Percentiles rank a stretch among this genome's conserved stretches.
Conservation (phyloP, 2,797 vertebrate species). For the Crax fasciolata region DNA sequence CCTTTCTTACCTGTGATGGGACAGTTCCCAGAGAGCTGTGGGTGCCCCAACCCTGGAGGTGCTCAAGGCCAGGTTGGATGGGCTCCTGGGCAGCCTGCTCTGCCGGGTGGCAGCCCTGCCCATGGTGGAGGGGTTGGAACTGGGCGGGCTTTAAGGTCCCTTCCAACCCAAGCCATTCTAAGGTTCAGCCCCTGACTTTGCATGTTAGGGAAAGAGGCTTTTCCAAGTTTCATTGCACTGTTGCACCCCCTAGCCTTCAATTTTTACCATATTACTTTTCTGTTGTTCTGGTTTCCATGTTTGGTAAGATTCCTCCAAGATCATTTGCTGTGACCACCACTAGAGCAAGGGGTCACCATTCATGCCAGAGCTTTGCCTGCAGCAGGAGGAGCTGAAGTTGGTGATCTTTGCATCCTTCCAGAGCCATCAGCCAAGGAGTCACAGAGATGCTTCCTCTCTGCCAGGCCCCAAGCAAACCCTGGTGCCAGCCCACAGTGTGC, state of each 20-base stretch:
- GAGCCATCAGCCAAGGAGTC: background rate
- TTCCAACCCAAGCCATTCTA: no score
- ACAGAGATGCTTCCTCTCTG: background rate
- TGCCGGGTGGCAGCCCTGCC: no score
- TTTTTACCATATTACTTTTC: background rate
- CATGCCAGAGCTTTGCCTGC: background rate
- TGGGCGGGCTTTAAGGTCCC: no score
- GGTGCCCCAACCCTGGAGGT: no score
- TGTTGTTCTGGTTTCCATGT: accelerated
- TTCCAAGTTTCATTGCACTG: background rate
- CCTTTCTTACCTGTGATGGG: background rate
- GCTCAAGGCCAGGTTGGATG: no score
- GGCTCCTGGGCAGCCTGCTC: no score
- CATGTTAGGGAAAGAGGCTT: background rate
- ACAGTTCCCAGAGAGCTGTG: background rate
- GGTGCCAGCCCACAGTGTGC: background rate
- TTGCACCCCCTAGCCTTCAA: background rate
- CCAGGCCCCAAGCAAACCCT: background rate
- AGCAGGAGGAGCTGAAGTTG: background rate
- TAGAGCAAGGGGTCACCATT: background rate
- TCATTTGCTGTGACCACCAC: accelerated
- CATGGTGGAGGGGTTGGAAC: no score
- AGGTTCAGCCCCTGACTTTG: accelerated
- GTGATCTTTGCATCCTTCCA: background rate
- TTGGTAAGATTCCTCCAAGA: background rate